Conservation (phyloP, 2,888 invertebrate species). For the Hylaea fasciaria region DNA sequence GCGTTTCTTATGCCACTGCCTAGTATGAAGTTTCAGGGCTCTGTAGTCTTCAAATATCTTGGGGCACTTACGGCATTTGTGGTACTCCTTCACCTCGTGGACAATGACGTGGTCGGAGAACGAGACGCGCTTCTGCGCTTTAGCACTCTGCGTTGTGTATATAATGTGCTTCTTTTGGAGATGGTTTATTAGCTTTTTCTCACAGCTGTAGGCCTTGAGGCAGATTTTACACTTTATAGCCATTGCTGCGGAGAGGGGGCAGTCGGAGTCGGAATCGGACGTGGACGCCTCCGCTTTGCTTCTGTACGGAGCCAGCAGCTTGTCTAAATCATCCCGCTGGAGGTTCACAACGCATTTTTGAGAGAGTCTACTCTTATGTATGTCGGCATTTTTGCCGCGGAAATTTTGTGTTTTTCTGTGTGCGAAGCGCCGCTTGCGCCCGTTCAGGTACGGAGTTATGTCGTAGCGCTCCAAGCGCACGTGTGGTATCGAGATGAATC, state of each 20-base stretch:
- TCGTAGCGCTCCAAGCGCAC: slow-evolving; percentile 60
- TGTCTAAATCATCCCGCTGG: slow-evolving; percentile 54
- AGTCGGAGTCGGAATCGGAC: slow-evolving; percentile 49
- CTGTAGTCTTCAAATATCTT: slow-evolving; percentile 67
- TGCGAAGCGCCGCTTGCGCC: slow-evolving; percentile 3
- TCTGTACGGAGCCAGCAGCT: slow-evolving; percentile 45
- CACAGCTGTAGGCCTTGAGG: slow-evolving; percentile 62
- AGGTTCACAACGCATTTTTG: slow-evolving; percentile 59
- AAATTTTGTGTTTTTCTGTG: not conserved
- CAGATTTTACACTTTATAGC: slow-evolving; percentile 69
- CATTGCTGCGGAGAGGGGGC: slow-evolving; percentile 45
- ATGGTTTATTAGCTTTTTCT: slow-evolving; percentile 66
- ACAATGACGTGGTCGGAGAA: slow-evolving; percentile 74
- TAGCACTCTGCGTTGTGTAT: slow-evolving; percentile 50
- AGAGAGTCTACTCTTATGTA: slow-evolving; percentile 42
- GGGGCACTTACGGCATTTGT: slow-evolving; percentile 72
- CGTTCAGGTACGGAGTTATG: slow-evolving; percentile 58
- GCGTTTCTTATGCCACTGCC: slow-evolving; percentile 67
- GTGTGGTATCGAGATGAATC: slow-evolving; percentile 60
- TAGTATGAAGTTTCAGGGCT: slow-evolving; percentile 63
- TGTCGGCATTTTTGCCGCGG: slow-evolving; percentile 11
- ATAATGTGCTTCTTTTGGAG: slow-evolving; percentile 70
- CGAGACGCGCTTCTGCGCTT: slow-evolving; percentile 68
- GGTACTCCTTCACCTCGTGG: slow-evolving; percentile 70
- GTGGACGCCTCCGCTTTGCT: slow-evolving; percentile 10